Evolutionary conservation across 2,113 vertebrate species (phyloP), one percentile per base, ranked within the genome.

Genomic region (Panthera uncia): DNA sequence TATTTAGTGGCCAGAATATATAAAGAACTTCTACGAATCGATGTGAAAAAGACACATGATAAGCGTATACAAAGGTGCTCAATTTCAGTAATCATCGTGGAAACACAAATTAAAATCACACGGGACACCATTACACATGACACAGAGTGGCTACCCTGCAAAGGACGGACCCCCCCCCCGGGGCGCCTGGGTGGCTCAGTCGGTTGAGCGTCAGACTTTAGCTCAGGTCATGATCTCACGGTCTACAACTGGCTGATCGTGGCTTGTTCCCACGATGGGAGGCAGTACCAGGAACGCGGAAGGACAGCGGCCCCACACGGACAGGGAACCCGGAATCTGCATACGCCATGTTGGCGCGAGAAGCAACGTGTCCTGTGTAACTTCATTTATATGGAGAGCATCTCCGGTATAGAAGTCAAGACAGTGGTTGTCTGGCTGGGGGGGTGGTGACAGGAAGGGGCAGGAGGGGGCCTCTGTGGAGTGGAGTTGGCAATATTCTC

Each of bases 351-450:
- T 11, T 1, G 45, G 18, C 0, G 5, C 7, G 4, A 50, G 31
- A 27, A 23, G 21, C 13, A n/a, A 4, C 4, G 7, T 1, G 0
- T 11, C 4, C 23, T 1, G 4, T 0, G 36, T 9, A 31, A 48
- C 7, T 29, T n/a, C 61, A 8, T 5, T 52, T 3, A 25, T 0
- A 0, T 10, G 25, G 7, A 13, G 55, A 7, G 5, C 14, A 0
- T 25, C 36, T 50, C 52, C 33, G 33, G 0, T 4, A 11, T 27
- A 29, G 36, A 57, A 31, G 29, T n/a, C 21, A 63, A 2, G 73
- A 3, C 13, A 5, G 33, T 57, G 63, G 71, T 23, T 48, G 36
- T 13, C 89, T 33, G 65, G 8, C 1, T 25, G 5, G 50, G 33
- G 50, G 38, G 19, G 16, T 55, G 9, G 38, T 18, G 83, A 45